Evolutionary conservation across 2,113 vertebrate species (phyloP).

Genomic region (Micronycteris hirsuta): DNA sequence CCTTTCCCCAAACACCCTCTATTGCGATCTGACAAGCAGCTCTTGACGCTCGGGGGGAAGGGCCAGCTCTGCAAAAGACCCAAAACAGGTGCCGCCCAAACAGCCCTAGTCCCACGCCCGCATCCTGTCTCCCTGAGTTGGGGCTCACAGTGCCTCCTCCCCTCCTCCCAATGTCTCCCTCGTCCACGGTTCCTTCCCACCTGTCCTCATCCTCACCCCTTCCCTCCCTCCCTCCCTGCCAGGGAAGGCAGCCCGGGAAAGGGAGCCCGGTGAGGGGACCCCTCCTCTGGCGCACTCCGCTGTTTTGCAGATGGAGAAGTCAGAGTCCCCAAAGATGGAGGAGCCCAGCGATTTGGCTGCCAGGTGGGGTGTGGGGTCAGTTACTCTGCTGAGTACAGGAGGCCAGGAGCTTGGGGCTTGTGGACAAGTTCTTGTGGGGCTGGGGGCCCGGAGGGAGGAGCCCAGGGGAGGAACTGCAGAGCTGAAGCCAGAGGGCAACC

Average conservation of each 20-base stretch:
- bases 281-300: neutral
- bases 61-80: constrained; percentile 69
- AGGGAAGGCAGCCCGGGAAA: neutral
- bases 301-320: neutral
- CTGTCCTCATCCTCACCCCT: neutral
- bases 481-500: neutral
- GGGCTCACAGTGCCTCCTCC: constrained; percentile 12
- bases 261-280: fast-evolving
- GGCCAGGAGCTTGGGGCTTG: neutral
- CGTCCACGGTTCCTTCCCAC: neutral
- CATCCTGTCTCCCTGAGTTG: neutral
- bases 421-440: neutral
- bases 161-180: neutral
- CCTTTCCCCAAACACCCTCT: neutral
- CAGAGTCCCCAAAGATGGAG: neutral
- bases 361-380: neutral
- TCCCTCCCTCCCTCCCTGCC: neutral
- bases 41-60: constrained; percentile 72
- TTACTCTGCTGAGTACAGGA: neutral
- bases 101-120: neutral
- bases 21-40: constrained; percentile 73
- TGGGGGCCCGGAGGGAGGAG: neutral
- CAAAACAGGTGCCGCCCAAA: constrained; percentile 67
- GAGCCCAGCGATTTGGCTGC: neutral
- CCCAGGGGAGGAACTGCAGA: neutral